A percentile compares a stretch with the other conserved stretches of the same genome.
These are phyloP conservation scores for Troilus luridus DNA, from an alignment of 2,888 invertebrate species.

Conservation along the genomic window DNA sequence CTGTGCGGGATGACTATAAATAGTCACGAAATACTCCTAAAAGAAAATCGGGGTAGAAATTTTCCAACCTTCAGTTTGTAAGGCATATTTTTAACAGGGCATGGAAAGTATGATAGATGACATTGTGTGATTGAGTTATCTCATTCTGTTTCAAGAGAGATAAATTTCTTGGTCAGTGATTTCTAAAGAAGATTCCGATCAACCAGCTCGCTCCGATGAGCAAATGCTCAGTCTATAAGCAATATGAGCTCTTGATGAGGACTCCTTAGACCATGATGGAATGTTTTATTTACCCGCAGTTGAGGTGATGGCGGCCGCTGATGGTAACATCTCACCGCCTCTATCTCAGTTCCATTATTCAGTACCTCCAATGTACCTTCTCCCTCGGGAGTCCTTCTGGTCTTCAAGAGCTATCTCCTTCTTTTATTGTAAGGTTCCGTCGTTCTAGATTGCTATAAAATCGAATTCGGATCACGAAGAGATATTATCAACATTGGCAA, in stretches of 20 bases:
- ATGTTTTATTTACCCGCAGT: neutral
- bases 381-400: neutral
- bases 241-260: neutral
- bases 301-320: neutral
- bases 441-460: neutral
- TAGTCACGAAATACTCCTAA: too few relatives aligned
- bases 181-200: neutral
- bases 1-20: too few relatives aligned
- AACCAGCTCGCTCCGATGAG: neutral
- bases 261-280: neutral
- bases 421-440: neutral
- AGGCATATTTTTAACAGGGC: too few relatives aligned
- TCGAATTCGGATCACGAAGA: neutral
- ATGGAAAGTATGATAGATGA: too few relatives aligned
- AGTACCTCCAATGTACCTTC: neutral
- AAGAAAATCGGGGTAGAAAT: too few relatives aligned
- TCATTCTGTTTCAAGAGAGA: too few relatives aligned
- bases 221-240: slow-evolving; percentile 23
- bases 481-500: neutral
- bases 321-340: neutral
- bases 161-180: neutral
- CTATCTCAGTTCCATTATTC: slow-evolving; percentile 18
- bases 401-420: neutral
- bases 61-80: too few relatives aligned
- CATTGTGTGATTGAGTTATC: too few relatives aligned